Evolutionary conservation across 2,888 invertebrate genomes (phyloP).

Genomic region (Xanthostigma xanthostigma): DNA sequence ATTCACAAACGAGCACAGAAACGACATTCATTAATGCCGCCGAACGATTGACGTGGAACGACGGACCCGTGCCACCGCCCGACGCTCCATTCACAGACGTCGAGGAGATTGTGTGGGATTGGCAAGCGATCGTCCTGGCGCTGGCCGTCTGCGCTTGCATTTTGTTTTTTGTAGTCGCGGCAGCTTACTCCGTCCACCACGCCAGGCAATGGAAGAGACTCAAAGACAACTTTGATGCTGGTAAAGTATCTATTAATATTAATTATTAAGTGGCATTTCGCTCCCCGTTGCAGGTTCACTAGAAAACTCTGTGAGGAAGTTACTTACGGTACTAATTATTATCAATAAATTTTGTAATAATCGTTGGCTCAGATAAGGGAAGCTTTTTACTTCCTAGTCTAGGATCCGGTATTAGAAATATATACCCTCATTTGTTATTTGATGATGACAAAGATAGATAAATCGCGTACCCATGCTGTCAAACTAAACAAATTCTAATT

Average conservation of each 20-base stretch:
- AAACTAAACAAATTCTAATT: too few species aligned
- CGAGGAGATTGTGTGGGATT: conserved; percentile 45
- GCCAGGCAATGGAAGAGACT: conserved; percentile 66
- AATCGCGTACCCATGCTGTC: too few species aligned
- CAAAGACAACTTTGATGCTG: conserved; percentile 62
- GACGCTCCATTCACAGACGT: conserved; percentile 29
- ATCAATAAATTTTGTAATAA: too few species aligned
- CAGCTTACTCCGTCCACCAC: conserved; percentile 60
- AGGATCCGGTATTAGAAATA: too few species aligned
- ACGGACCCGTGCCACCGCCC: background rate
- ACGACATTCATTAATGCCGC: background rate
- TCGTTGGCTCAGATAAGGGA: too few species aligned
- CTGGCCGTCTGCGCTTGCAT: conserved; percentile 62
- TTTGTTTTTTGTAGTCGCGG: conserved; percentile 63
- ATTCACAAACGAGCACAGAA: background rate
- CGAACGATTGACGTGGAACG: background rate
- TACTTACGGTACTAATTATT: too few species aligned
- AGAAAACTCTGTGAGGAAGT: too few species aligned
- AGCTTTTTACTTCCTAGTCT: too few species aligned
- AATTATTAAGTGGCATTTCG: too few species aligned
- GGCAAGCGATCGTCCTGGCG: conserved; percentile 57
- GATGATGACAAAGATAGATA: too few species aligned
- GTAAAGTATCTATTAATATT: conserved; percentile 31
- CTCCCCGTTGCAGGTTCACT: too few species aligned
- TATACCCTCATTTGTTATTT: too few species aligned